These are phyloP conservation scores for Ectemnius continuus DNA, from an alignment of 2,888 invertebrate genomes.

Conservation along the genomic window DNA sequence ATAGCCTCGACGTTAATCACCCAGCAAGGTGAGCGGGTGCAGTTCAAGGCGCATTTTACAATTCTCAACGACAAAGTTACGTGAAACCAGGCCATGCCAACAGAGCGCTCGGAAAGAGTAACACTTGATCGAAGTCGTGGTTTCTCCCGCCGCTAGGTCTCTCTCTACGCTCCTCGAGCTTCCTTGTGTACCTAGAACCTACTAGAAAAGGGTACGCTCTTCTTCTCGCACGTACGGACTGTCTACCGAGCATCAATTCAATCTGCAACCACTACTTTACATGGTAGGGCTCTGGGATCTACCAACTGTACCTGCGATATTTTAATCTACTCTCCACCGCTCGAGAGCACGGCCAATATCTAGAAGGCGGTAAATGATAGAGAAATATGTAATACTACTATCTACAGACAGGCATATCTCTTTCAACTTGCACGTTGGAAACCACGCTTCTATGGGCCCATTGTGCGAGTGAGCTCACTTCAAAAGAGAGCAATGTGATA, in stretches of 20 bases:
- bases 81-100: constrained; percentile 74
- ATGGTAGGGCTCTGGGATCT: too few relatives aligned
- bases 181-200: too few relatives aligned
- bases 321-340: too few relatives aligned
- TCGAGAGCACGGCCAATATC: too few relatives aligned
- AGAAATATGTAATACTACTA: not conserved
- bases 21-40: constrained; percentile 20
- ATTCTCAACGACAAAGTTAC: constrained; percentile 64
- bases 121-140: constrained; percentile 52
- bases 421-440: constrained; percentile 22
- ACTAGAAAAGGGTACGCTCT: too few relatives aligned
- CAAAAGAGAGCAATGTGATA: constrained; percentile 48
- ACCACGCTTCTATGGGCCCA: constrained; percentile 40
- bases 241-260: too few relatives aligned
- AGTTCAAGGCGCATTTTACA: constrained; percentile 62
- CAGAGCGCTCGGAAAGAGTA: constrained; percentile 60
- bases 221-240: too few relatives aligned
- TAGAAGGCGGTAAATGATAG: not conserved
- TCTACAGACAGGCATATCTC: not conserved
- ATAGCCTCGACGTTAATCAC: constrained; percentile 5
- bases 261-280: too few relatives aligned
- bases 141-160: constrained; percentile 35
- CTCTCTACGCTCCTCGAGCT: constrained; percentile 2
- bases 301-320: not conserved
- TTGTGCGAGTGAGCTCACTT: constrained; percentile 22